Evolutionary conservation across 2,113 vertebrate genomes (phyloP).

Genomic region (Arothron firmamentum): DNA sequence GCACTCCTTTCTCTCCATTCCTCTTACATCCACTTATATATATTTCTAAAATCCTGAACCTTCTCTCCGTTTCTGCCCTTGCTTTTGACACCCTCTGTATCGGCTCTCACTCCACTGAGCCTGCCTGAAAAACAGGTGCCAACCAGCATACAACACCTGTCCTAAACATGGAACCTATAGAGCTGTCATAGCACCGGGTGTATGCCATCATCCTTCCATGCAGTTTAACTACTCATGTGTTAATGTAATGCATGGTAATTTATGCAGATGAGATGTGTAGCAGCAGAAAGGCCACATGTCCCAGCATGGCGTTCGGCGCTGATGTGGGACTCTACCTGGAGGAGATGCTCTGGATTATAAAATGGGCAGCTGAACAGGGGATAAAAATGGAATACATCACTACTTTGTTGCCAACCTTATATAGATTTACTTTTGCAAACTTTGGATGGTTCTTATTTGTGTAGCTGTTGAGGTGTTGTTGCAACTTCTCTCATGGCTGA

Average conservation of each 20-base stretch:
- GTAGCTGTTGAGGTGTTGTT: background rate
- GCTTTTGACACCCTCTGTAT: conserved; percentile 6
- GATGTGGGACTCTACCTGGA: conserved; percentile 65
- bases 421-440: background rate
- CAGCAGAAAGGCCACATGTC: conserved; percentile 59
- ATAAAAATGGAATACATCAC: conserved; percentile 19
- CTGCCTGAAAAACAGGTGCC: conserved; percentile 9
- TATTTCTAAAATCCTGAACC: conserved; percentile 11
- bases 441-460: background rate
- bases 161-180: conserved; percentile 4
- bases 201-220: conserved; percentile 31
- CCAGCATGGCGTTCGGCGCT: conserved; percentile 64
- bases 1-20: background rate
- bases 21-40: background rate
- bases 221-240: conserved; percentile 54
- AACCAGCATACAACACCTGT: conserved; percentile 30
- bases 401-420: background rate
- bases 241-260: conserved; percentile 73
- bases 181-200: conserved; percentile 21
- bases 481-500: background rate
- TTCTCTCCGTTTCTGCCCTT: background rate
- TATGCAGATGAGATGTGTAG: conserved; percentile 75
- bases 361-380: conserved; percentile 49
- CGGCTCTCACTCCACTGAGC: conserved; percentile 27
- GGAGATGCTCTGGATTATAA: conserved; percentile 47